A percentile compares a stretch with the other conserved stretches of the same genome.
These are phyloP conservation scores for Dynastes grantii DNA, from an alignment of 2,888 invertebrate species.

Conservation along the genomic window DNA sequence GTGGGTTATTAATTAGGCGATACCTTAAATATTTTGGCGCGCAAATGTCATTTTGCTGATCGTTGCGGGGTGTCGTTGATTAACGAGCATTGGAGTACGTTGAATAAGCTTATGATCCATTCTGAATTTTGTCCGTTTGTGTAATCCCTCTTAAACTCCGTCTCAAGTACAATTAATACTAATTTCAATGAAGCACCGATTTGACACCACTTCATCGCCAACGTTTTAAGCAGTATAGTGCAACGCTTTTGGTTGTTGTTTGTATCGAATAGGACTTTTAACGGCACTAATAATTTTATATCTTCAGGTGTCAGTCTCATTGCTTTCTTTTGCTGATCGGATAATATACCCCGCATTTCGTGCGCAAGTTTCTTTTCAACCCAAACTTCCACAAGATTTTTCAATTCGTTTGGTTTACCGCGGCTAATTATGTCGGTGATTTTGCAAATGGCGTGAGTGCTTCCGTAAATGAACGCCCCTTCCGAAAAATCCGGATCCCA, in stretches of 20 bases:
- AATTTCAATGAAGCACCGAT: constrained; percentile 62
- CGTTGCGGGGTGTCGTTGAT: constrained; percentile 36
- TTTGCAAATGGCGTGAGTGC: constrained; percentile 65
- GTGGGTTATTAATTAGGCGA: too few species aligned
- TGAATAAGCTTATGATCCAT: constrained; percentile 67
- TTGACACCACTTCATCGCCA: constrained; percentile 68
- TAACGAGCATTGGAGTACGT: constrained; percentile 66
- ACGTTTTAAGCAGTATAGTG: constrained; percentile 63
- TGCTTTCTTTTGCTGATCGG: constrained; percentile 64
- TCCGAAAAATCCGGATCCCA: constrained; percentile 70
- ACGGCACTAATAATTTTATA: constrained; percentile 68
- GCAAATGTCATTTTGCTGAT: neutral
- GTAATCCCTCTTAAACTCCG: constrained; percentile 68
- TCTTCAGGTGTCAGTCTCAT: constrained; percentile 66
- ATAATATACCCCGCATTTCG: constrained; percentile 62
- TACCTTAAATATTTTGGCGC: neutral
- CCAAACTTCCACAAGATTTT: constrained; percentile 62
- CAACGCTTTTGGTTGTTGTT: constrained; percentile 61
- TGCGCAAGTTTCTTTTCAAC: constrained; percentile 59
- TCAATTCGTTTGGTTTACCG: constrained; percentile 63
- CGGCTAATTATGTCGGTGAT: constrained; percentile 68
- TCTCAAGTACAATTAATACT: constrained; percentile 67
- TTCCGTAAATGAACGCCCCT: constrained; percentile 69
- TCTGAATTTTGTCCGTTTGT: constrained; percentile 60
- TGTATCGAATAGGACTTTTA: constrained; percentile 60